A percentile compares a stretch with the other conserved stretches of the same genome.
phyloP scores from a whole-genome alignment of 23 tunicate species.

The Clavelina lepadiformis region DNA sequence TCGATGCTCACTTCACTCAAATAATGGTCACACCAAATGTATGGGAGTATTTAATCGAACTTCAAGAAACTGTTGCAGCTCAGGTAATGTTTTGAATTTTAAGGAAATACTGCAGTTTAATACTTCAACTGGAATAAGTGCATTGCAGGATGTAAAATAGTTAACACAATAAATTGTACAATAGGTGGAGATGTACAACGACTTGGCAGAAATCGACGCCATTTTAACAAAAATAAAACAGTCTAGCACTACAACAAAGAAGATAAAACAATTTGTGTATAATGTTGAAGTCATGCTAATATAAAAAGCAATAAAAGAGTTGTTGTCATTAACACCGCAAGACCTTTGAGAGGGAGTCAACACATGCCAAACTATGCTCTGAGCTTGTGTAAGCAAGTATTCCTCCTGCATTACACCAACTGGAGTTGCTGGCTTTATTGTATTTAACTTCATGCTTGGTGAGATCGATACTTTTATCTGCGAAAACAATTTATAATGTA shows the following conservation, averaged over 20 bases:
- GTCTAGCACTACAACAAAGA: neutral
- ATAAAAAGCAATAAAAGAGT: slow-evolving; percentile 6
- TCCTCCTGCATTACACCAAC: slow-evolving; percentile 65
- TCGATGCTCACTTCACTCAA: slow-evolving; percentile 14
- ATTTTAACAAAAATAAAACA: slow-evolving; percentile 1
- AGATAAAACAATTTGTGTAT: slow-evolving; percentile 15
- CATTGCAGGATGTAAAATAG: neutral
- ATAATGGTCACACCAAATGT: neutral
- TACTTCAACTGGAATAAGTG: no score
- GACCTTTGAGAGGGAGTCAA: no score
- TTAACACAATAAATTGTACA: neutral
- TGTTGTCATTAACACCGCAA: no score
- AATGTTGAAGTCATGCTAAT: slow-evolving; percentile 17
- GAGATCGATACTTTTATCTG: neutral
- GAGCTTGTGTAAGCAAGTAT: slow-evolving; percentile 28
- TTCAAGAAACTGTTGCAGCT: slow-evolving; percentile 3
- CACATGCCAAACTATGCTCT: slow-evolving; percentile 1
- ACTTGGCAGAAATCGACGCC: neutral
- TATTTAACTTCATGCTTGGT: neutral
- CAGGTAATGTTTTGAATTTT: no score
- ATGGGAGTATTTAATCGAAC: neutral
- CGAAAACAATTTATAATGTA: no score
- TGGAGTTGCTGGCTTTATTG: slow-evolving; percentile 5
- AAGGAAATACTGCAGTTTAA: no score
- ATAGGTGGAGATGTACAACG: slow-evolving; percentile 6